phyloP scores from a whole-genome alignment of 2,113 vertebrate genomes.

The Cyprinodon variegatus region DNA sequence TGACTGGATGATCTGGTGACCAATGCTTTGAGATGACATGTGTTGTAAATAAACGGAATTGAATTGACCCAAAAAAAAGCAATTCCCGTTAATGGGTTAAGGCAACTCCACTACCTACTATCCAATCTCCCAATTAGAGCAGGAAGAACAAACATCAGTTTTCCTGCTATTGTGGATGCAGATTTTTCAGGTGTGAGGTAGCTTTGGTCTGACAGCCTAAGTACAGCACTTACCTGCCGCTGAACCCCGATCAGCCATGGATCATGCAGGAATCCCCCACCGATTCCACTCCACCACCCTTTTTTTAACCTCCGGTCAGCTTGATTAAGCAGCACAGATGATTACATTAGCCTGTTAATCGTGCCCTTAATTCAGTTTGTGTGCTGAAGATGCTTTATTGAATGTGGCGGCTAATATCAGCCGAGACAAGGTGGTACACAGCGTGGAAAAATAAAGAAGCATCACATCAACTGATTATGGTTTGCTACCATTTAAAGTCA shows the following conservation, averaged over 20 bases:
- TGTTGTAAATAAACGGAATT: too few relatives aligned
- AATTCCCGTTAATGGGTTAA: too few relatives aligned
- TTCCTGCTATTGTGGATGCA: constrained; percentile 58
- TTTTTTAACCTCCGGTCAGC: constrained; percentile 32
- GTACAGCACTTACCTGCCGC: constrained; percentile 48
- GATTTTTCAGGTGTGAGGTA: constrained; percentile 69
- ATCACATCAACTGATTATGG: neutral
- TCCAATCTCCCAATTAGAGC: constrained; percentile 55
- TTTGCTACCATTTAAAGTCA: neutral
- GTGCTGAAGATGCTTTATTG: constrained; percentile 43
- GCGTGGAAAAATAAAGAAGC: constrained; percentile 28
- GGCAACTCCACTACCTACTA: too few relatives aligned
- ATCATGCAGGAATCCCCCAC: constrained; percentile 23
- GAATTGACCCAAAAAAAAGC: too few relatives aligned
- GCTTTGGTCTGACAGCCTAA: constrained; percentile 66
- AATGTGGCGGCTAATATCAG: constrained; percentile 53
- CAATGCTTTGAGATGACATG: too few relatives aligned
- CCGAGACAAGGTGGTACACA: constrained; percentile 50
- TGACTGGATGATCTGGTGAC: too few relatives aligned
- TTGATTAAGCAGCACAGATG: constrained; percentile 36
- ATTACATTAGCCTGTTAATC: constrained; percentile 53
- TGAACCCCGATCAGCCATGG: constrained; percentile 43
- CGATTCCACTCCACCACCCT: neutral
- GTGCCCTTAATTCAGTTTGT: constrained; percentile 45
- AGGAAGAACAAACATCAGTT: constrained; percentile 67